phyloP scores from a whole-genome alignment of 2,797 vertebrate genomes.

The Arctocebus calabarensis region DNA sequence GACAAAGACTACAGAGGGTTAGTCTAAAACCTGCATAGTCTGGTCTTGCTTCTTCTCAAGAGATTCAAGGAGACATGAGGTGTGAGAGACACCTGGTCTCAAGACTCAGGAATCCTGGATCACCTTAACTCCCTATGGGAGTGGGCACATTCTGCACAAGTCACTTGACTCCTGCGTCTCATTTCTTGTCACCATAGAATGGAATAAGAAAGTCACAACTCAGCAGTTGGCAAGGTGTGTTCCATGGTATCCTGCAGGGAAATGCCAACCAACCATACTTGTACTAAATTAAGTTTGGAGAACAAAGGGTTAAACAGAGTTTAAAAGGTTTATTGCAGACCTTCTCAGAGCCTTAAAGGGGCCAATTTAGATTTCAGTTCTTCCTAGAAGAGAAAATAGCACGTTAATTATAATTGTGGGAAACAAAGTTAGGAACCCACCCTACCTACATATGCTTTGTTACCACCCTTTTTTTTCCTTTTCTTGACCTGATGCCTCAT shows the following conservation, averaged over 20 bases:
- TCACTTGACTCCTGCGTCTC: not conserved
- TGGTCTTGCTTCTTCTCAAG: not conserved
- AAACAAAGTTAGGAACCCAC: not conserved
- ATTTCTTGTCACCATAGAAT: not conserved
- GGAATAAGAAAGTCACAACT: not conserved
- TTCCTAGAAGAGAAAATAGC: not conserved
- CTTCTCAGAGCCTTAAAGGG: not conserved
- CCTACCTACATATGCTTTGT: not conserved
- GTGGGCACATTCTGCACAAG: not conserved
- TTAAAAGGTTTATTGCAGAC: not conserved
- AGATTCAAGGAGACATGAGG: not conserved
- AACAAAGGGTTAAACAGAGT: not conserved
- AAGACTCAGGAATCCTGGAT: not conserved
- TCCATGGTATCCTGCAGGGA: not conserved
- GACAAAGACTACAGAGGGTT: not conserved
- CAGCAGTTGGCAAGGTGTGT: not conserved
- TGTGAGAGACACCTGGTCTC: accelerated
- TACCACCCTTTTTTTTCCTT: not conserved
- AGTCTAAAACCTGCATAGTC: not conserved
- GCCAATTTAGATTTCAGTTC: not conserved
- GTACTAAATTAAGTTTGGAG: conserved; percentile 15
- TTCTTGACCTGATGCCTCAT: not conserved
- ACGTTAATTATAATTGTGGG: not conserved
- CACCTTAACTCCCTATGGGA: not conserved
- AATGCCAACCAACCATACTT: not conserved